Evolutionary conservation across 2,888 invertebrate species (phyloP).

Genomic region (Pyrochroa serraticornis): DNA sequence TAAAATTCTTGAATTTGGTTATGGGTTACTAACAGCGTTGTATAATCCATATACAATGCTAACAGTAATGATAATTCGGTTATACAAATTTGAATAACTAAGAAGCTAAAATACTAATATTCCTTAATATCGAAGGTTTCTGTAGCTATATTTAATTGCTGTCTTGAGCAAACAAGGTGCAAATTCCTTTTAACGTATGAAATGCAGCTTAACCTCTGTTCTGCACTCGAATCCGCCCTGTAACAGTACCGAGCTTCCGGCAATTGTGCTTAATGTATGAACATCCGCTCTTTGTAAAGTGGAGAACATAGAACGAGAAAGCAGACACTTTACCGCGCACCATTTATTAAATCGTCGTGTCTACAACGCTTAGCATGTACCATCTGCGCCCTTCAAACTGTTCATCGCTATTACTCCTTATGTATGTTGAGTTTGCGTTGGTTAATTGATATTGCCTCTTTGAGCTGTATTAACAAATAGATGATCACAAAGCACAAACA

Average conservation of each 20-base stretch:
- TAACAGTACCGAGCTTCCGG: conserved; percentile 22
- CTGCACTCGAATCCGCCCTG: conserved; percentile 9
- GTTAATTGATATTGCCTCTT: conserved; percentile 9
- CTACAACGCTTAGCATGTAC: conserved; percentile 3
- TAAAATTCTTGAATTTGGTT: too few relatives aligned
- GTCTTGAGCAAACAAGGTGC: conserved; percentile 18
- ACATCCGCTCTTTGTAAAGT: conserved; percentile 27
- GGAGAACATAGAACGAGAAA: conserved; percentile 17
- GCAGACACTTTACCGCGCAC: conserved; percentile 14
- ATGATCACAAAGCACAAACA: neutral
- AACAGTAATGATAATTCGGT: too few relatives aligned
- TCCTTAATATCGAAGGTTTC: neutral
- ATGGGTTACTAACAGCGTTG: too few relatives aligned
- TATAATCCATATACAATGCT: too few relatives aligned
- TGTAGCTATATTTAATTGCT: conserved; percentile 15
- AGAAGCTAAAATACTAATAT: too few relatives aligned
- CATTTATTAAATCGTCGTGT: conserved; percentile 27
- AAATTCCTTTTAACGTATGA: conserved; percentile 16
- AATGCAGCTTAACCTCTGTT: conserved; percentile 19
- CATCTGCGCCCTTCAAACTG: conserved; percentile 3
- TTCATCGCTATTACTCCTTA: conserved; percentile 5
- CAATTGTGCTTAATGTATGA: conserved; percentile 30
- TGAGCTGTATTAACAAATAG: conserved; percentile 5
- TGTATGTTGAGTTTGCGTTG: conserved; percentile 5
- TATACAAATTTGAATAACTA: too few relatives aligned